Conservation (phyloP, 2,888 invertebrate species). For the Aphrophora alni region DNA sequence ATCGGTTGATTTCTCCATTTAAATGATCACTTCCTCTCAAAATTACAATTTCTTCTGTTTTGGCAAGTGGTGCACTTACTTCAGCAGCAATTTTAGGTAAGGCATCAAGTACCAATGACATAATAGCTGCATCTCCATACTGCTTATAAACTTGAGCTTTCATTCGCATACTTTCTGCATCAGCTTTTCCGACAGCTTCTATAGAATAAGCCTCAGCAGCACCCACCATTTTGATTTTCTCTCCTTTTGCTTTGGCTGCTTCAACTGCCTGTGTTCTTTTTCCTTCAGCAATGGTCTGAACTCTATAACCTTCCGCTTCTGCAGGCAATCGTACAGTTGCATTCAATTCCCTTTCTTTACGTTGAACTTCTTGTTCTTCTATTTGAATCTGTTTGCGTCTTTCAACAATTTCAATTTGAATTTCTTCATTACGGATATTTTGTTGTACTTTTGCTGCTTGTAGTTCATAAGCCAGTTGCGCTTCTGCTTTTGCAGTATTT, state of each 20-base stretch:
- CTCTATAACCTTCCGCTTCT: conserved; percentile 91
- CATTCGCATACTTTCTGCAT: conserved; percentile 94
- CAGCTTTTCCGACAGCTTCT: conserved; percentile 90
- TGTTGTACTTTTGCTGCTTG: conserved; percentile 96
- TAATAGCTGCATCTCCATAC: conserved; percentile 95
- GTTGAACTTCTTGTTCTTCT: conserved; percentile 89
- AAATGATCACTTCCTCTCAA: conserved; percentile 84
- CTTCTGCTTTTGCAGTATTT: conserved; percentile 96
- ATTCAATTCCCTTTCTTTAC: conserved; percentile 90
- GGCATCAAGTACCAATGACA: conserved; percentile 90
- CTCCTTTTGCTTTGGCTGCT: conserved; percentile 89
- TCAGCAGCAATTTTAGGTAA: conserved; percentile 98
- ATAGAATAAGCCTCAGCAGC: conserved; percentile 88
- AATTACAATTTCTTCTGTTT: conserved; percentile 95
- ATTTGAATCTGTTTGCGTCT: conserved; percentile 94
- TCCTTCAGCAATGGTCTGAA: conserved; percentile 89
- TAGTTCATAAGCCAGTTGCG: conserved; percentile 93
- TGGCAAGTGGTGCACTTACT: conserved; percentile 91
- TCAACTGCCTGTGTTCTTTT: conserved; percentile 93
- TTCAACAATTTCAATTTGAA: conserved; percentile 95
- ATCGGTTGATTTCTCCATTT: conserved; percentile 83
- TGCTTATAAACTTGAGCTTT: conserved; percentile 95
- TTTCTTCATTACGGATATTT: conserved; percentile 94
- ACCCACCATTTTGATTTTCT: conserved; percentile 87
- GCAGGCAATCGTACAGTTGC: conserved; percentile 90